Conservation (phyloP, 2,113 vertebrate species). For the Halichoeres trimaculatus region DNA sequence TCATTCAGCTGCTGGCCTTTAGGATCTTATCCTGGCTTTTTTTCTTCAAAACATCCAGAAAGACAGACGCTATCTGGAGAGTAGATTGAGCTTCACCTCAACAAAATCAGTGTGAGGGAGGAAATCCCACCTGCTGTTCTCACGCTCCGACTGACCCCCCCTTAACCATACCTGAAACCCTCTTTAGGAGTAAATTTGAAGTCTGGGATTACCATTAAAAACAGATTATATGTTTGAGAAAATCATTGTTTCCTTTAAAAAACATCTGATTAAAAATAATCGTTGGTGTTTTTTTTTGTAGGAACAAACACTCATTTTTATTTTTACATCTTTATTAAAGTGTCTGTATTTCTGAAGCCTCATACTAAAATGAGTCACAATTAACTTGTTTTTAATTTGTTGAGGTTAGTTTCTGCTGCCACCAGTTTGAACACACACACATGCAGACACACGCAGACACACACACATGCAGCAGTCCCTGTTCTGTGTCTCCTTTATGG, state of each 20-base stretch:
- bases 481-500: constrained; percentile 63
- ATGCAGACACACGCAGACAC: constrained; percentile 9
- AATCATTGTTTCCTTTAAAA: background rate
- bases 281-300: too few relatives aligned
- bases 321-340: background rate
- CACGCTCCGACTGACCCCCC: background rate
- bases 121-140: constrained; percentile 12
- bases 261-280: too few relatives aligned
- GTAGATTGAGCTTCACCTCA: background rate
- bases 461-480: constrained; percentile 17
- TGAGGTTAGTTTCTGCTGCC: constrained; percentile 16
- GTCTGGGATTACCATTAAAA: too few relatives aligned
- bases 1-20: background rate
- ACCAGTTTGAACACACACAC: constrained; percentile 11
- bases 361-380: background rate
- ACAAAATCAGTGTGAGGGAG: background rate
- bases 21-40: background rate
- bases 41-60: background rate
- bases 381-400: constrained; percentile 4
- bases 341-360: constrained; percentile 6
- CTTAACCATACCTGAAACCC: too few relatives aligned
- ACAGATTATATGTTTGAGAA: too few relatives aligned
- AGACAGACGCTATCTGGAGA: background rate
- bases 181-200: too few relatives aligned
- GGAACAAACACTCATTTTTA: constrained; percentile 27